Conservation (phyloP, 2,113 vertebrate species). For the Phrynosoma platyrhinos region DNA sequence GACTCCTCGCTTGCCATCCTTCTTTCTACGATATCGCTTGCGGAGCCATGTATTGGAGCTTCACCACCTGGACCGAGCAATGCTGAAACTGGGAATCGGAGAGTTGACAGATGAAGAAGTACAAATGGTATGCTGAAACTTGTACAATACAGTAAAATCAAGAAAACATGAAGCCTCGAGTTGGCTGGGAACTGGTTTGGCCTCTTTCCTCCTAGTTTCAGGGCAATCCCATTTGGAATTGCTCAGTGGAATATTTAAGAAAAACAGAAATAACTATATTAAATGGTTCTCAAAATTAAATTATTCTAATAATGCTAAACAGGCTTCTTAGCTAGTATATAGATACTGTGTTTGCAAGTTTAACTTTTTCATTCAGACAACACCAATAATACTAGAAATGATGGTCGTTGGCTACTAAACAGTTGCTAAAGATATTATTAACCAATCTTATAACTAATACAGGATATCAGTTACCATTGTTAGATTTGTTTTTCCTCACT, state of each 20-base stretch:
- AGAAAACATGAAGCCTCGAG: background rate
- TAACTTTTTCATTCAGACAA: background rate
- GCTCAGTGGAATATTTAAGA: background rate
- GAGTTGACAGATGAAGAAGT: conserved; percentile 86
- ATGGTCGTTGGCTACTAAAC: background rate
- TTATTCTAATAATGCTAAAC: too few relatives aligned
- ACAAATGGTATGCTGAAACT: conserved; percentile 76
- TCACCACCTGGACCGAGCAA: conserved; percentile 85
- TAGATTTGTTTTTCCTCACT: background rate
- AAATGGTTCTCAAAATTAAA: background rate
- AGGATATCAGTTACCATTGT: background rate
- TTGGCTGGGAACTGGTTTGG: rapidly evolving
- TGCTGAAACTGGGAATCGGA: conserved; percentile 80
- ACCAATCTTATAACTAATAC: background rate
- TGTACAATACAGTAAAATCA: rapidly evolving
- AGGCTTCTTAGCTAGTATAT: background rate
- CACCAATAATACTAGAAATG: background rate
- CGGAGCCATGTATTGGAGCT: conserved; percentile 82
- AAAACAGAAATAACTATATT: background rate
- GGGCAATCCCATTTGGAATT: background rate
- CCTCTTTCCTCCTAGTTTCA: background rate
- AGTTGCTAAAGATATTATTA: background rate
- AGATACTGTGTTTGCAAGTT: background rate
- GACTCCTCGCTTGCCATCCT: conserved; percentile 81
- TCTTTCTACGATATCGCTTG: conserved; percentile 82